Percentiles rank a stretch among this genome's conserved stretches.
These are phyloP conservation scores for Colletes latitarsis DNA, from an alignment of 1,140 invertebrate species.

Conservation along the genomic window DNA sequence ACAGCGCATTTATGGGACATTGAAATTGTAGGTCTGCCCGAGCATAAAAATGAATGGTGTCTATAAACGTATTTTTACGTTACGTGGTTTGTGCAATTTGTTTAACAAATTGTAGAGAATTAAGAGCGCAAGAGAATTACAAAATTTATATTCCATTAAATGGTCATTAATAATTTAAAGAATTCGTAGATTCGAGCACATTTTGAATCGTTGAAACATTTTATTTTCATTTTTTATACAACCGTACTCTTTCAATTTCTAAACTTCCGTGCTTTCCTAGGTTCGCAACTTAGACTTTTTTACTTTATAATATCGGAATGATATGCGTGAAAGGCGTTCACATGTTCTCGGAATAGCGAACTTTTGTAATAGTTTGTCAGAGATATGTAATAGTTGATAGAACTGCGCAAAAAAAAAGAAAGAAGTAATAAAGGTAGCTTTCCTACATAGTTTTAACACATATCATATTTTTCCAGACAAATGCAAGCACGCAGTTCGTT, in stretches of 20 bases:
- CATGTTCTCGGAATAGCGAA: slow-evolving; percentile 48
- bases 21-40: slow-evolving; percentile 55
- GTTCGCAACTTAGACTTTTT: slow-evolving; percentile 42
- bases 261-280: slow-evolving; percentile 25
- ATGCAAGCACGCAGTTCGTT: background rate
- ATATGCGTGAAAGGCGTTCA: slow-evolving; percentile 21
- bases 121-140: slow-evolving; percentile 39
- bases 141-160: slow-evolving; percentile 55
- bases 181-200: slow-evolving; percentile 19
- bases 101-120: slow-evolving; percentile 54
- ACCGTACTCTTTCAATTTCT: slow-evolving; percentile 30
- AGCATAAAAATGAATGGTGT: slow-evolving; percentile 22
- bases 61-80: slow-evolving; percentile 51
- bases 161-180: slow-evolving; percentile 45
- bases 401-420: slow-evolving; percentile 58
- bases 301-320: slow-evolving; percentile 33
- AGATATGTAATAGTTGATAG: slow-evolving; percentile 62
- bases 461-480: slow-evolving; percentile 51
- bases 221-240: slow-evolving; percentile 17
- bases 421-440: slow-evolving; percentile 67
- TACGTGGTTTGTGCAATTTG: slow-evolving; percentile 40
- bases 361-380: slow-evolving; percentile 64
- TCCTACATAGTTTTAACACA: slow-evolving; percentile 68
- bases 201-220: slow-evolving; percentile 29
- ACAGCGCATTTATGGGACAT: slow-evolving; percentile 71